Base-by-base conservation (phyloP, 2,888 invertebrate species). In the Eupithecia insigniata region DNA sequence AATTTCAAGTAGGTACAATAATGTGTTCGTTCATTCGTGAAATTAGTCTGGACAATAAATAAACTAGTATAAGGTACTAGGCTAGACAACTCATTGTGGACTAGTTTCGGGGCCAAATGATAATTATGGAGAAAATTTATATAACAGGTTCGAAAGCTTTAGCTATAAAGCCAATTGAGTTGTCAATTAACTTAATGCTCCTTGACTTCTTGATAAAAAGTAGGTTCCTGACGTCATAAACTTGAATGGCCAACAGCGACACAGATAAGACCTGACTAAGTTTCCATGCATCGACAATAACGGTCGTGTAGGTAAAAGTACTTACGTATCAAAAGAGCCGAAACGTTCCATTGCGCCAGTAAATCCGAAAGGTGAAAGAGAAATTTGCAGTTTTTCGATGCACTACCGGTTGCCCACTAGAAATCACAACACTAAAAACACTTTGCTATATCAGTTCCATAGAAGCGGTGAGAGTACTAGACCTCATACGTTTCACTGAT, bases 291-390 rank as follows among this genome's bases (percentile, higher is more conserved):
- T 55, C 22, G 51, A 51, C 22, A 55, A 26, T 26, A 55, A 26
- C 26, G 1, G 22, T 18, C 22, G 14, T 26, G 34, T 64, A 26
- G 34, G 36, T 22, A 39, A 62, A 62, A 32, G 34, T 30, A 85
- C 87, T 86, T 76, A 87, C 87, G 81, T 81, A 75, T 76, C 74
- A 69, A 71, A 66, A 79, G 46, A 70, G 66, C 69, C 69, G 51
- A 73, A 66, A 32, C 72, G 76, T 76, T 84, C 83, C 85, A 86
- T 87, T 70, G 78, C 80, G 78, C 81, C 81, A 70, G 84, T 83
- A 67, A 80, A 83, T 82, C 83, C 81, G 78, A 82, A 80, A 69
- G 75, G 74, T 76, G 75, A 82, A 83, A 81, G 85, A 82, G 83
- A 86, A 85, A 85, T 81, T 80, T 66, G 79, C 70, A 77, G 79